Percentiles rank a stretch among this genome's conserved stretches.
Conservation (phyloP, 2,113 vertebrate species). For the Tragelaphus strepsiceros region DNA sequence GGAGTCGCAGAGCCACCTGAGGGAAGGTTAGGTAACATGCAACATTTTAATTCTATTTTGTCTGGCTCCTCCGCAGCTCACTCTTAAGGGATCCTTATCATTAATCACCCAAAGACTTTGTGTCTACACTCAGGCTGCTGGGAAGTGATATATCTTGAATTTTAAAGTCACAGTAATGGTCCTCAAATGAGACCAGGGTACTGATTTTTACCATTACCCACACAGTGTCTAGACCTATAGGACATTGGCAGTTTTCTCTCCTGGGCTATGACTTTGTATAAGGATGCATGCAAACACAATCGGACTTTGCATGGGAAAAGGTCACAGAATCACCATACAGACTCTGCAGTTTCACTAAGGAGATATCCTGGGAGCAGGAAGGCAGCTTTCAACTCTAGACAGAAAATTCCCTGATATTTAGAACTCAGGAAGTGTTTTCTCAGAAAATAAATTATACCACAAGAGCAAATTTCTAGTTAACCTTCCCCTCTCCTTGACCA, state of each 20-base stretch:
- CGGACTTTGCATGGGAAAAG: not conserved
- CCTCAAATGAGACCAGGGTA: conserved; percentile 11
- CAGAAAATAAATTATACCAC: not conserved
- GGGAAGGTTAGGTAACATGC: conserved; percentile 23
- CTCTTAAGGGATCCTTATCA: conserved; percentile 55
- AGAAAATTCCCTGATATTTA: not conserved
- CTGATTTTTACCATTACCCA: conserved; percentile 11
- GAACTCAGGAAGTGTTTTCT: not conserved
- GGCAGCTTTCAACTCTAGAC: not conserved
- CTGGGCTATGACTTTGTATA: not conserved
- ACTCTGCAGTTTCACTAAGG: not conserved
- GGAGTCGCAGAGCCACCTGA: conserved; percentile 1
- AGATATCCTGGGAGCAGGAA: not conserved
- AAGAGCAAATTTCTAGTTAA: not conserved
- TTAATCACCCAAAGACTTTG: conserved; percentile 64
- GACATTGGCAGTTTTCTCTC: conserved; percentile 18
- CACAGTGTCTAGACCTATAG: not conserved
- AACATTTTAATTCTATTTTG: conserved; percentile 57
- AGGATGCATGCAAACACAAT: not conserved
- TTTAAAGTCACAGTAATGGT: conserved; percentile 53
- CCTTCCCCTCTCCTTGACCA: not conserved
- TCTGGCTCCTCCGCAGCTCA: conserved; percentile 33
- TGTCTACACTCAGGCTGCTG: conserved; percentile 21
- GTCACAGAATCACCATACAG: not conserved
- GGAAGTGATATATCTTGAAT: conserved; percentile 58